Evolutionary conservation across 2,113 vertebrate genomes (phyloP), one percentile per base, ranked within the genome.

Genomic region (Ranitomeya variabilis): DNA sequence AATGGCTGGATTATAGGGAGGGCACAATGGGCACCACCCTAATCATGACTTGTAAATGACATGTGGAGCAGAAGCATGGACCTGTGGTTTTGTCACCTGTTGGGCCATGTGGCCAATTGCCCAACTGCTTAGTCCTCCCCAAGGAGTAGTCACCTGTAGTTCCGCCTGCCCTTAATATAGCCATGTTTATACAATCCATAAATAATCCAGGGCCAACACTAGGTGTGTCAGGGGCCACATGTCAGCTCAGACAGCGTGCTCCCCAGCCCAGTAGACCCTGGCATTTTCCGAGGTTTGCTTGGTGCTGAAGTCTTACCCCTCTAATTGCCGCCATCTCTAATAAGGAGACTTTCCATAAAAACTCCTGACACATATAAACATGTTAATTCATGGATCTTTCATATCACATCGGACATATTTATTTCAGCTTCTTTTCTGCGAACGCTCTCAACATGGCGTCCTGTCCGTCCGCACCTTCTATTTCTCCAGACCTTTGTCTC

Each of bases 401-500:
- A 54, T 23, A 26, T 55, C n/a, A 21, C 11, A 0, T 23, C 21
- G 15, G 13, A 55, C 54, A 37, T 59, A 62, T 80, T 78, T 7
- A 26, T 37, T 81, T 60, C 57, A 23, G 52, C 55, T 26, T 60
- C 55, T 81, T 37, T 81, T 14, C 59, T 18, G 55, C 23, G 54
- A 26, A 80, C 26, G 1, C 55, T 59, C 8, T 18, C 5, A 5
- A 37, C 55, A 69, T 51, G n/a, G 45, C 64, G 5, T 9, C 21
- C 60, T 54, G 51, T 55, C 37, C 7, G 9, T 69, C 64, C 45
- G 26, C 82, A 71, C 64, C 64, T 54, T 71, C 18, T 83, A 83
- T 23, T 83, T 51, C 83, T 74, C 31, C 21, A 21, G 71, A 74
- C 71, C 62, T 69, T 62, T 60, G 66, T 82, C 31, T 51, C 54